Evolutionary conservation across 2,113 vertebrate genomes (phyloP).

Genomic region (Catharus bicknelli): DNA sequence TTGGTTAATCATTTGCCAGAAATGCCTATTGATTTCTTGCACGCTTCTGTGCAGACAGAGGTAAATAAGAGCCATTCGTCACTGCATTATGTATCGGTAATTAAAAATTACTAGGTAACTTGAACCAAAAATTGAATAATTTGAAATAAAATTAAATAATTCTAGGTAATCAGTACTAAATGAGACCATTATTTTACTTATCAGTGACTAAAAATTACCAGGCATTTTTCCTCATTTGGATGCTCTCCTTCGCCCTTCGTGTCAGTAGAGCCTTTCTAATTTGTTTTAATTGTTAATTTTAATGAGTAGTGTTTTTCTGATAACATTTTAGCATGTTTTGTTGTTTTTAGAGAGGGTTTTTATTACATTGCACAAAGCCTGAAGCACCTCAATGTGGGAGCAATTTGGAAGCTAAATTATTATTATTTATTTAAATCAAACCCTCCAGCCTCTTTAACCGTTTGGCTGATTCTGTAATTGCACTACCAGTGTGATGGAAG

Average conservation of each 20-base stretch:
- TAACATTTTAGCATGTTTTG: slow-evolving; percentile 54
- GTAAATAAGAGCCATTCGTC: slow-evolving; percentile 69
- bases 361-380: slow-evolving; percentile 56
- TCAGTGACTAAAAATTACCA: slow-evolving; percentile 69
- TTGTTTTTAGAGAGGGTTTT: slow-evolving; percentile 51
- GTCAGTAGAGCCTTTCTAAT: slow-evolving; percentile 59
- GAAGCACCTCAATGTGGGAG: slow-evolving; percentile 67
- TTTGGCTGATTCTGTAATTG: slow-evolving; percentile 55
- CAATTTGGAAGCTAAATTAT: slow-evolving; percentile 71
- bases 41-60: slow-evolving; percentile 44
- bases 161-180: slow-evolving; percentile 57
- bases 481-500: neutral
- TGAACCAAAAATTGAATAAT: slow-evolving; percentile 64
- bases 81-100: slow-evolving; percentile 55
- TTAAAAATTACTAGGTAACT: slow-evolving; percentile 73
- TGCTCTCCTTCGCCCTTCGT: slow-evolving; percentile 30
- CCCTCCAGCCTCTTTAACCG: slow-evolving; percentile 56
- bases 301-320: slow-evolving; percentile 66
- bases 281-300: slow-evolving; percentile 75
- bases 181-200: slow-evolving; percentile 66
- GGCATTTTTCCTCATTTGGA: slow-evolving; percentile 37
- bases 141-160: slow-evolving; percentile 64
- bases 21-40: slow-evolving; percentile 63
- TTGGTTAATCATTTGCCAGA: slow-evolving; percentile 35
- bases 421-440: slow-evolving; percentile 74